Evolutionary conservation across 2,113 vertebrate species (phyloP).

Genomic region (Dicerorhinus sumatrensis): DNA sequence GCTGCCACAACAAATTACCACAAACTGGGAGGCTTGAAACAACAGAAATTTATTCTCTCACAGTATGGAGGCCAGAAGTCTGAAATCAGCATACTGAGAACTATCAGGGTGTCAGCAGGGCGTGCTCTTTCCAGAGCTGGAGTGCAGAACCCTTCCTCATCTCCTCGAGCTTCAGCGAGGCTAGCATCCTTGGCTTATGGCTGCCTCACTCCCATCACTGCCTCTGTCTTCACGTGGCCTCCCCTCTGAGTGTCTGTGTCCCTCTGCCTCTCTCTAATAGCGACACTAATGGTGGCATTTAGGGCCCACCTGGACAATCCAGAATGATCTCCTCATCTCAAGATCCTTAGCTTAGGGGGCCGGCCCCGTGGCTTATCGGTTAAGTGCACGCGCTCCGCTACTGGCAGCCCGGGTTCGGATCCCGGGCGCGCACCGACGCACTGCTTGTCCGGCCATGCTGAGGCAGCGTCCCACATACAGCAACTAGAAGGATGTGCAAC

Average conservation of each 20-base stretch:
- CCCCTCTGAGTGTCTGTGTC: no score
- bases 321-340: neutral
- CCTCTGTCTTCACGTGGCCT: no score
- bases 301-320: neutral
- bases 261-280: neutral
- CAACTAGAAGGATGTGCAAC: no score
- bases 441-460: no score
- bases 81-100: neutral
- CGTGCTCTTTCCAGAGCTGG: neutral
- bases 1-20: rapidly evolving
- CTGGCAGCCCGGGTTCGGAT: no score
- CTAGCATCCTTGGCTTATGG: neutral
- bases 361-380: no score
- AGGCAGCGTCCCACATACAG: no score
- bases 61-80: neutral
- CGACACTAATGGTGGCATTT: neutral
- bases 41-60: neutral
- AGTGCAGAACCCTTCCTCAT: neutral
- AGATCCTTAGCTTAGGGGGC: neutral
- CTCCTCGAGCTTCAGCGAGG: neutral
- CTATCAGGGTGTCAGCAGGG: rapidly evolving
- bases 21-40: neutral
- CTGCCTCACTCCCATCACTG: rapidly evolving
- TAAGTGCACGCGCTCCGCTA: no score
- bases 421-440: no score